These are phyloP conservation scores for Tethea ocularis DNA, from an alignment of 2,888 invertebrate genomes.

Conservation along the genomic window DNA sequence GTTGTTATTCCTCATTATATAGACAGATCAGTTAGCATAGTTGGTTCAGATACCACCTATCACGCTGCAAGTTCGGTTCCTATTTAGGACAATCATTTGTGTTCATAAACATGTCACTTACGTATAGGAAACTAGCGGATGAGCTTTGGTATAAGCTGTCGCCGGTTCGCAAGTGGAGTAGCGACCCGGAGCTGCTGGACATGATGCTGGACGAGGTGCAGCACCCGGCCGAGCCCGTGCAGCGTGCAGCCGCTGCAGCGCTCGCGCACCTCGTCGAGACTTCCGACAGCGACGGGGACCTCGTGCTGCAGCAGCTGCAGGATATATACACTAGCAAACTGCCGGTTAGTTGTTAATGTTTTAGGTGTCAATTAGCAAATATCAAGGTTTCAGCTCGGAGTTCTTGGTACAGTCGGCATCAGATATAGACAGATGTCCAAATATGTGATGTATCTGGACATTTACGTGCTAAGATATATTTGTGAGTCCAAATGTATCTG, in stretches of 20 bases:
- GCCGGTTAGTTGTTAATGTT: conserved; percentile 73
- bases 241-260: conserved; percentile 92
- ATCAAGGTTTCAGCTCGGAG: no score
- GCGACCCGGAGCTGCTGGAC: conserved; percentile 72
- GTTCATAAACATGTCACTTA: not conserved
- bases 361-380: no score
- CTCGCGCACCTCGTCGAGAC: conserved; percentile 86
- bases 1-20: no score
- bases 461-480: no score
- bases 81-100: no score
- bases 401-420: no score
- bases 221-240: conserved; percentile 92
- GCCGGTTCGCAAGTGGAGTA: conserved; percentile 48
- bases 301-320: conserved; percentile 86
- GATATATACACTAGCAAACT: conserved; percentile 90
- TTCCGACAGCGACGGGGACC: conserved; percentile 54
- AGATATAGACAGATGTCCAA: no score
- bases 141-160: conserved; percentile 67
- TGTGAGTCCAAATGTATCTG: no score
- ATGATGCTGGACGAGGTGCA: conserved; percentile 88
- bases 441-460: no score
- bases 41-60: no score
- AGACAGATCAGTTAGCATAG: no score
- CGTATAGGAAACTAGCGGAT: conserved; percentile 64
- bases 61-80: no score